Conservation (phyloP, 2,797 vertebrate genomes). For the Xenentodon cancila region DNA sequence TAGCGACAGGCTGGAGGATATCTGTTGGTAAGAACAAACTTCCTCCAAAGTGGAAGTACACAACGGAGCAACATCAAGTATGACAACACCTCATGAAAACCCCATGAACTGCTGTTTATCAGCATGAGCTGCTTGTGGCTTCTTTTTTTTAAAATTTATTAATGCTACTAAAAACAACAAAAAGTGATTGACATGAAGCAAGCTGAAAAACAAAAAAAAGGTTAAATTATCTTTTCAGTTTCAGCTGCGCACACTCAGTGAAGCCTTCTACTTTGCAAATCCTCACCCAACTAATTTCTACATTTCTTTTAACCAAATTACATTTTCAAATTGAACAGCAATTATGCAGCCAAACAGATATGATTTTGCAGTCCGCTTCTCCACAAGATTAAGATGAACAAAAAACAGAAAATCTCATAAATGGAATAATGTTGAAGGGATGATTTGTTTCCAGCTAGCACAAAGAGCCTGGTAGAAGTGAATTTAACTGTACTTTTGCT, state of each 20-base stretch:
- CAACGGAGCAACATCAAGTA: neutral
- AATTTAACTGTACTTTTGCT: no score
- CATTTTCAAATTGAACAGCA: neutral
- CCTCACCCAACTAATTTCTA: neutral
- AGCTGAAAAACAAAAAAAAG: neutral
- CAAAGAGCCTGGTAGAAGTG: no score
- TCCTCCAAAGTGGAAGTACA: conserved; percentile 4
- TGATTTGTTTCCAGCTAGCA: no score
- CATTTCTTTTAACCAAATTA: conserved; percentile 8
- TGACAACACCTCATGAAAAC: conserved; percentile 6
- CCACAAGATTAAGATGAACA: no score
- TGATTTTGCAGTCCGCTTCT: no score
- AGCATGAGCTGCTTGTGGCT: neutral
- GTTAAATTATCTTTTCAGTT: neutral
- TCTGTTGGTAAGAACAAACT: neutral
- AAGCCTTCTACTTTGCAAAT: neutral
- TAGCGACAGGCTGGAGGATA: neutral
- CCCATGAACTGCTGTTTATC: conserved; percentile 11
- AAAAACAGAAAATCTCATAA: no score
- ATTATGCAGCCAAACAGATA: no score
- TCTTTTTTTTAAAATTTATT: neutral
- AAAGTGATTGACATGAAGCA: neutral
- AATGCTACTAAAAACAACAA: neutral
- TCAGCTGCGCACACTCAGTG: neutral
- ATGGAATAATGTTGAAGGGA: no score